Evolutionary conservation across 2,797 vertebrate species (phyloP).

Genomic region (Poecile montanus): DNA sequence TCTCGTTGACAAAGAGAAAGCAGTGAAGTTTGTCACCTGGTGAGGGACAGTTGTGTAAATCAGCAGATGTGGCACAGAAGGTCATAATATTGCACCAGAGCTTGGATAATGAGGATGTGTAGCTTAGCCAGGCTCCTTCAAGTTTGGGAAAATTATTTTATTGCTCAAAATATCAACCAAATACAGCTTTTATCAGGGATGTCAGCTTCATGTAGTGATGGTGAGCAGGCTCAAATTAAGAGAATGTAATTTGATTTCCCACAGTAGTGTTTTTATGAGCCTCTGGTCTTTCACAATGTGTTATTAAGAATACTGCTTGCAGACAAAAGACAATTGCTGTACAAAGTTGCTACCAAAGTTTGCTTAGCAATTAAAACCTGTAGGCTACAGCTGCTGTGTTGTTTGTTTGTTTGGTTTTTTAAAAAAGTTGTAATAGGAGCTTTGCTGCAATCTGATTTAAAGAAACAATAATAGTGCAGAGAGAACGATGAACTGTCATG

Average conservation of each 20-base stretch:
- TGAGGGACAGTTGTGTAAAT: background rate
- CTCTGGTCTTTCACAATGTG: background rate
- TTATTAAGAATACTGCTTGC: constrained; percentile 5
- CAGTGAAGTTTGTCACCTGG: background rate
- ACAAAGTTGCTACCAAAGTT: background rate
- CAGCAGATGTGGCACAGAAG: background rate
- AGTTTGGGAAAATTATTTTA: background rate
- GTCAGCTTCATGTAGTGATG: background rate
- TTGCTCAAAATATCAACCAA: background rate
- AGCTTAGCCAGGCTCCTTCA: background rate
- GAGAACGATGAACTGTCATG: background rate
- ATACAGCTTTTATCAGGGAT: background rate
- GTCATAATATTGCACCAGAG: background rate
- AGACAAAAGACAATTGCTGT: background rate
- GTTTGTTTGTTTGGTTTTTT: accelerated
- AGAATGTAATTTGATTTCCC: constrained; percentile 17
- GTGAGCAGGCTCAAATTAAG: constrained; percentile 1
- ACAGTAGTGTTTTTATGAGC: background rate
- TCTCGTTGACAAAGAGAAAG: background rate
- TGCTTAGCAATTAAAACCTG: background rate
- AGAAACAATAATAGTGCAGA: background rate
- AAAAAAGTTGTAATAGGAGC: background rate
- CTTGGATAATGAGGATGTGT: background rate
- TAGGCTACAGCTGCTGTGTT: background rate
- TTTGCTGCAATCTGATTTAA: background rate